A percentile compares a stretch with the other conserved stretches of the same genome.
Conservation (phyloP, 1,140 invertebrate genomes). For the Telenomus remus region DNA sequence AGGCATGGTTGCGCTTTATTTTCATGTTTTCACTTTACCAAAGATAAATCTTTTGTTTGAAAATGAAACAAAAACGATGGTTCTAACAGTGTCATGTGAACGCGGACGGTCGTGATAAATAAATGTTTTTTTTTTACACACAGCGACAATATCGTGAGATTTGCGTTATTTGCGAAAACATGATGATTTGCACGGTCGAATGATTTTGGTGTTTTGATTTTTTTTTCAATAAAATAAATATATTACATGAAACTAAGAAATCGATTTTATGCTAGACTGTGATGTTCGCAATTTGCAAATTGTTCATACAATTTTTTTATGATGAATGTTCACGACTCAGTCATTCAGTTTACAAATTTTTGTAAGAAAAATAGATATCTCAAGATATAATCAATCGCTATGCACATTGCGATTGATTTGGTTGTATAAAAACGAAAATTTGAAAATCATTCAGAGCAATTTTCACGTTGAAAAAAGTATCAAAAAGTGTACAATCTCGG, state of each 20-base stretch:
- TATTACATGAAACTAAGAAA: constrained; percentile 17
- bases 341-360: neutral
- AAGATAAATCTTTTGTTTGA: too few relatives aligned
- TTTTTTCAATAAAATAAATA: constrained; percentile 48
- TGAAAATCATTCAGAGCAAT: neutral
- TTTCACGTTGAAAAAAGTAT: neutral
- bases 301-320: constrained; percentile 20
- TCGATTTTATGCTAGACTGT: constrained; percentile 2
- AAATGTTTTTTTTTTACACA: constrained; percentile 33
- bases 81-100: constrained; percentile 17
- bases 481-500: neutral
- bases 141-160: constrained; percentile 31
- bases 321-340: constrained; percentile 29
- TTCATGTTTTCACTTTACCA: too few relatives aligned
- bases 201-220: constrained; percentile 15
- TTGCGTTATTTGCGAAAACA: constrained; percentile 25
- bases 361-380: constrained; percentile 7
- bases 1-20: too few relatives aligned
- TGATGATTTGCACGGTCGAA: constrained; percentile 9
- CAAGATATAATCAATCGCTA: too few relatives aligned
- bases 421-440: too few relatives aligned
- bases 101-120: constrained; percentile 51
- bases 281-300: neutral
- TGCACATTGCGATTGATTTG: too few relatives aligned
- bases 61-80: constrained; percentile 15